These are phyloP conservation scores for Clarias platycephalus DNA, from an alignment of 2,797 vertebrate species.

Conservation along the genomic window DNA sequence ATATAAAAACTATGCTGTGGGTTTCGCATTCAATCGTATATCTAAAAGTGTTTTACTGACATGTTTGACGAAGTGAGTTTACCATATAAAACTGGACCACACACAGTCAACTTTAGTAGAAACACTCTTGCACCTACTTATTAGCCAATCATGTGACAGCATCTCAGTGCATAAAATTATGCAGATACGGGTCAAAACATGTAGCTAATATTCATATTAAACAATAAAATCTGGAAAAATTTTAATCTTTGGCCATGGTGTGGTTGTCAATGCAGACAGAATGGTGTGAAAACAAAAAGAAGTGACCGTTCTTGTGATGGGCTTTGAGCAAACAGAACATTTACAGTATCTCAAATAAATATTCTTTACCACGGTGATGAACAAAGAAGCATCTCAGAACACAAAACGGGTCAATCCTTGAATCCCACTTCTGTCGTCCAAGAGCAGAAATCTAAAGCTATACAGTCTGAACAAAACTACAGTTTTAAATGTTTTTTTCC, in stretches of 20 bases:
- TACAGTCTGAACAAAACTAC: background rate
- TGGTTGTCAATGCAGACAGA: background rate
- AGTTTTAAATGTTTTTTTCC: background rate
- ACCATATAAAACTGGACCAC: too few species aligned
- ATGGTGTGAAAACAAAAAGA: background rate
- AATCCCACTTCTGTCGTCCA: background rate
- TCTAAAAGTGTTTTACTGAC: too few species aligned
- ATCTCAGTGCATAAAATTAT: background rate
- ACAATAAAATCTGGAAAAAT: background rate
- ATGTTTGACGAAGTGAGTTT: background rate
- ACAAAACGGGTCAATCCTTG: background rate
- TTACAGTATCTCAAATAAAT: background rate
- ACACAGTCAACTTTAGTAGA: background rate
- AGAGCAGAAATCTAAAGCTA: background rate
- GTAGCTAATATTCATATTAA: background rate
- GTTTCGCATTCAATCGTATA: background rate
- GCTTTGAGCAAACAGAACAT: background rate
- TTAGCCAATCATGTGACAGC: background rate
- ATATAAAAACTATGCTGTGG: background rate
- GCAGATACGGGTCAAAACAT: background rate
- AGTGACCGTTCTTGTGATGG: background rate
- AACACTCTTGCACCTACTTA: background rate
- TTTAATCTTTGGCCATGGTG: background rate
- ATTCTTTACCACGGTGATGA: background rate
- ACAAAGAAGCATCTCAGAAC: slow-evolving; percentile 1